phyloP scores from a whole-genome alignment of 2,797 vertebrate species.

The Sebastes steindachneri region DNA sequence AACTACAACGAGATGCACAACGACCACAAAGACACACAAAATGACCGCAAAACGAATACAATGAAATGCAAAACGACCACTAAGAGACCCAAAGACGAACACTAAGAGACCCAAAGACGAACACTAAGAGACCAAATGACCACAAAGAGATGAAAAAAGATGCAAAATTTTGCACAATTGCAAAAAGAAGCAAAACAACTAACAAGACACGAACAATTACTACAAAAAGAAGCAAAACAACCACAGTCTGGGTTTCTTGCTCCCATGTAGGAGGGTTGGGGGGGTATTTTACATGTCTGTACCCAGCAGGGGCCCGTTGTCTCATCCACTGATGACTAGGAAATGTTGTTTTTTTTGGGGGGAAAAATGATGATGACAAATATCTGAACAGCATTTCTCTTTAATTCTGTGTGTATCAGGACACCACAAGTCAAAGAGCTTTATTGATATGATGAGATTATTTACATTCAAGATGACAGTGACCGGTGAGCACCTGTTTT shows the following conservation, averaged over 20 bases:
- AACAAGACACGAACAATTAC: neutral
- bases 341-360: neutral
- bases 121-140: neutral
- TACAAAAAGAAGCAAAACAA: neutral
- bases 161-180: neutral
- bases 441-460: conserved; percentile 54
- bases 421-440: conserved; percentile 21
- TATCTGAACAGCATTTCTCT: conserved; percentile 20
- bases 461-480: conserved; percentile 60
- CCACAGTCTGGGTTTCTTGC: neutral
- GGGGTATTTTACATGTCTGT: neutral
- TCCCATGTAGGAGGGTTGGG: neutral
- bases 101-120: neutral
- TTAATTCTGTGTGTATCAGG: conserved; percentile 29
- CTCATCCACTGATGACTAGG: neutral
- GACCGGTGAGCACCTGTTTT: conserved; percentile 50
- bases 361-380: neutral
- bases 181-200: neutral
- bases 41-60: neutral
- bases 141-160: neutral
- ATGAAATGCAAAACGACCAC: neutral
- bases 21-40: neutral
- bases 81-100: too few species aligned
- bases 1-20: neutral
- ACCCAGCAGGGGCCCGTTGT: neutral